A percentile compares a stretch with the other conserved stretches of the same genome.
Evolutionary conservation across 53 echinoderm and acorn worm species (phyloP).

Genomic region (Antedon mediterranea): DNA sequence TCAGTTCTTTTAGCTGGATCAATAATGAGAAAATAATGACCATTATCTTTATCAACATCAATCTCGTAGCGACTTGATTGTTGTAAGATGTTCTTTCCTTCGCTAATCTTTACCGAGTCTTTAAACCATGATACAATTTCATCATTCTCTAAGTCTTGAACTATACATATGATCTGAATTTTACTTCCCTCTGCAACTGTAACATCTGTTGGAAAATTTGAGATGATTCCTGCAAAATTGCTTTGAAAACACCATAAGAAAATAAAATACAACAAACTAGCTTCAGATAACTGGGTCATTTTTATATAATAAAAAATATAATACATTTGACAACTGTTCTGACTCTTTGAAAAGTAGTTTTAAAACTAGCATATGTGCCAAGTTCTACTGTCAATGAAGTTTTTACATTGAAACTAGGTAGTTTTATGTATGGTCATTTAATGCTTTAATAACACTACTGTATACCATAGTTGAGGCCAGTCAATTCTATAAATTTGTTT

Average conservation of each 20-base stretch:
- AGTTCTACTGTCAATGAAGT: not conserved
- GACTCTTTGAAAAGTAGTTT: too few species aligned
- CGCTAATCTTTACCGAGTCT: not conserved
- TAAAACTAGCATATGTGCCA: not conserved
- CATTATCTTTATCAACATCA: not conserved
- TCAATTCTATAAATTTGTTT: not conserved
- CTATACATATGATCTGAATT: not conserved
- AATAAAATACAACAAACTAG: not conserved
- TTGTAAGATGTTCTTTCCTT: not conserved
- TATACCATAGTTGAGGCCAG: not conserved
- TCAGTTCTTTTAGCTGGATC: not conserved
- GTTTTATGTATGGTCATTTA: not conserved
- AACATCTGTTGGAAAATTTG: not conserved
- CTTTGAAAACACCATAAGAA: not conserved
- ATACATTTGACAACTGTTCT: too few species aligned
- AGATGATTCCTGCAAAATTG: not conserved
- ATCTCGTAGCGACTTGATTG: not conserved
- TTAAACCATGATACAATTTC: not conserved
- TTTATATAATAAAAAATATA: too few species aligned
- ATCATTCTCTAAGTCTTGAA: not conserved
- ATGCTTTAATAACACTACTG: not conserved
- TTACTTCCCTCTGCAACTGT: not conserved
- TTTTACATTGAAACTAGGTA: not conserved
- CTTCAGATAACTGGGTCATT: not conserved
- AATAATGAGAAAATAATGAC: not conserved